Evolutionary conservation across 1,140 invertebrate species (phyloP).

Genomic region (Phymastichus coffea): DNA sequence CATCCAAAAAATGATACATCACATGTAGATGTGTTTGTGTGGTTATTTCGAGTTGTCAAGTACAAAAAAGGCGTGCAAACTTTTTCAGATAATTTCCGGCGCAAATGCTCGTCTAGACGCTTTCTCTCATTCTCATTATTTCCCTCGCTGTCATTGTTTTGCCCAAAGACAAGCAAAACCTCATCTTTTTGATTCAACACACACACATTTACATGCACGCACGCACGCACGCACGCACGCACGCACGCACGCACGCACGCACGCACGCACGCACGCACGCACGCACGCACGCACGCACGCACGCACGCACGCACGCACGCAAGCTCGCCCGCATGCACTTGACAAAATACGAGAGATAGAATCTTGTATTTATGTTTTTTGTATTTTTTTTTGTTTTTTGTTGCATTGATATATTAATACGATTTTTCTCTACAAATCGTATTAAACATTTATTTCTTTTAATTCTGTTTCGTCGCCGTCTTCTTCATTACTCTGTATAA

Average conservation of each 20-base stretch:
- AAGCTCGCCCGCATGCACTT: no score
- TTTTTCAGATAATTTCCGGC: constrained; percentile 2
- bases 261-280: no score
- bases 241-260: no score
- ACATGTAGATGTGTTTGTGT: no score
- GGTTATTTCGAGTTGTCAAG: no score
- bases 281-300: no score
- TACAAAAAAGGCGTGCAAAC: no score
- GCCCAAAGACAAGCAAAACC: background rate
- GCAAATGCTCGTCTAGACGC: background rate
- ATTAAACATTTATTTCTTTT: constrained; percentile 17
- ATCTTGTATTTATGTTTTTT: no score
- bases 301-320: no score
- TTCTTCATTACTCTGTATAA: background rate
- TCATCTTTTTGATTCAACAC: constrained; percentile 12
- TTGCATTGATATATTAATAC: background rate
- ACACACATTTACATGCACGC: background rate
- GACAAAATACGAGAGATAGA: background rate
- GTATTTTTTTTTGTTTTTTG: background rate
- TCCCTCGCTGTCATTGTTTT: background rate
- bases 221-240: background rate
- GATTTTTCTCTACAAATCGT: background rate
- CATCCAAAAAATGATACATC: no score
- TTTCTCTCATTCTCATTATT: background rate
- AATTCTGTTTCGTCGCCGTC: background rate